These are phyloP conservation scores for Onychomys leucogaster DNA, from an alignment of 2,797 vertebrate genomes.

Conservation along the genomic window DNA sequence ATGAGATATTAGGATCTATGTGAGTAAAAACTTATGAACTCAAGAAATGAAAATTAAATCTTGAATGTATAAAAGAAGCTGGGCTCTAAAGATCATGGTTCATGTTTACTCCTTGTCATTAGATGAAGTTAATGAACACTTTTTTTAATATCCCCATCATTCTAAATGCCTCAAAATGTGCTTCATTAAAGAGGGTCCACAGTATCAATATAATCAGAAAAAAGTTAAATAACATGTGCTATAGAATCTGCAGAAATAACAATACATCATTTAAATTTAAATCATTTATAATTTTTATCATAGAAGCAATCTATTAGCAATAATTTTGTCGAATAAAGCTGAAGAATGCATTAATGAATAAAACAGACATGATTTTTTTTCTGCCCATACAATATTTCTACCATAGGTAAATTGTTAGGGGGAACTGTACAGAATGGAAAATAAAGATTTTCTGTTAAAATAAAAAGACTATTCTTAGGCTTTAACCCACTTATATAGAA, in stretches of 20 bases:
- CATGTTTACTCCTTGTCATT: conserved; percentile 15
- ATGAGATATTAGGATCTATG: conserved; percentile 63
- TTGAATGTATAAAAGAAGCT: conserved; percentile 62
- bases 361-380: conserved; percentile 6
- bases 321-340: conserved; percentile 39
- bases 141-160: conserved; percentile 63
- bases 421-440: conserved; percentile 44
- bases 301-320: background rate
- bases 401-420: conserved; percentile 24
- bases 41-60: conserved; percentile 64
- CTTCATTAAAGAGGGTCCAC: conserved; percentile 11
- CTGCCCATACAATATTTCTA: conserved; percentile 51
- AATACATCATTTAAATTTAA: conserved; percentile 58
- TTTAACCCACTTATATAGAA: conserved; percentile 28
- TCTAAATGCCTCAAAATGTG: conserved; percentile 55
- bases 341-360: conserved; percentile 46
- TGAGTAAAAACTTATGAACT: conserved; percentile 70
- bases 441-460: conserved; percentile 49
- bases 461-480: conserved; percentile 38
- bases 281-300: conserved; percentile 40
- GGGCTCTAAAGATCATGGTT: conserved; percentile 52
- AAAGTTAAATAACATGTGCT: conserved; percentile 46
- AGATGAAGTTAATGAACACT: conserved; percentile 63
- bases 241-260: conserved; percentile 42
- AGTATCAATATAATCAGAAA: conserved; percentile 53